Conservation (phyloP, 2,888 invertebrate genomes). For the Drosophila tripunctata region DNA sequence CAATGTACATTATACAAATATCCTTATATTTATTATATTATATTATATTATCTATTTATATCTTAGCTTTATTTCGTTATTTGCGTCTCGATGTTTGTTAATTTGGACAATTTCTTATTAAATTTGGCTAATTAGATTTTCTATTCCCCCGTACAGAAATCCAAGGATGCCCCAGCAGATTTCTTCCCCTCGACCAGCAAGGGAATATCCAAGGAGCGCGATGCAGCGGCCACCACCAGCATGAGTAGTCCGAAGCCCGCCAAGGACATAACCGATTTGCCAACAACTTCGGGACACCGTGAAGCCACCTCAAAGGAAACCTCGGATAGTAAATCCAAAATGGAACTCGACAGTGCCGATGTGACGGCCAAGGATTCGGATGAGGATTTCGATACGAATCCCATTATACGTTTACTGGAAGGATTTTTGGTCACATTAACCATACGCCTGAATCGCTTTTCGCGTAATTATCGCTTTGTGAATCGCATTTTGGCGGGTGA, state of each 20-base stretch:
- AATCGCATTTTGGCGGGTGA: conserved; percentile 94
- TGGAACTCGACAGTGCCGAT: conserved; percentile 78
- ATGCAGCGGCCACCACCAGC: conserved; percentile 51
- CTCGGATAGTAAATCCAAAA: conserved; percentile 74
- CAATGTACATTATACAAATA: conserved; percentile 44
- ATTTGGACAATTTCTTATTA: background rate
- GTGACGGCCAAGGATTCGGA: conserved; percentile 80
- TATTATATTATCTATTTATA: conserved; percentile 23
- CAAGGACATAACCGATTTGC: conserved; percentile 59
- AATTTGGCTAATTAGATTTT: background rate
- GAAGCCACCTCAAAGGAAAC: conserved; percentile 62
- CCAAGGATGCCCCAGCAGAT: conserved; percentile 73
- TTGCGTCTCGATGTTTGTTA: conserved; percentile 53
- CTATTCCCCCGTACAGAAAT: conserved; percentile 58
- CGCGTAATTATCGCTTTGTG: conserved; percentile 97
- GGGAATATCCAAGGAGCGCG: conserved; percentile 74
- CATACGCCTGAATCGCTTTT: conserved; percentile 91
- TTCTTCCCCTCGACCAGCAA: conserved; percentile 72
- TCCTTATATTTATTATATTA: too few species aligned
- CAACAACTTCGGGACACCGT: conserved; percentile 43
- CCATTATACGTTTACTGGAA: conserved; percentile 81
- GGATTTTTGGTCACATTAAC: conserved; percentile 90
- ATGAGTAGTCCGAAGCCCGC: conserved; percentile 46
- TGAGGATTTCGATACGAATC: conserved; percentile 79
- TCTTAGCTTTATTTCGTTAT: conserved; percentile 49